Base-by-base conservation (phyloP, 2,113 vertebrate species). In the Cyprinus carpio region DNA sequence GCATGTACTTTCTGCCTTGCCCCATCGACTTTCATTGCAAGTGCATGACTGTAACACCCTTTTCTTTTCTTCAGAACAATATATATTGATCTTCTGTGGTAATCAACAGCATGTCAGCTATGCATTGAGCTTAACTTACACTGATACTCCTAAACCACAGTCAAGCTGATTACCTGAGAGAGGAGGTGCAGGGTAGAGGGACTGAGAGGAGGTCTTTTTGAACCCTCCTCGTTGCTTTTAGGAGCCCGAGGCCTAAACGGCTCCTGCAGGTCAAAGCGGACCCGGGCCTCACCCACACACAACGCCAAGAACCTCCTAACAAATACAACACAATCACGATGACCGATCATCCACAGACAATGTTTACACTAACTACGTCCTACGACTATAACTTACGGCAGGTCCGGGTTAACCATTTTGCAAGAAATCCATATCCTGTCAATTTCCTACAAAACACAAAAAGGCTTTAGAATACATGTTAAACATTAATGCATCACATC, bases 371-470 rank as follows among this genome's bases (percentile, higher is more conserved):
- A 67, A 23, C 74, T 75, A 9, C 15, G 43, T 37, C 11, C 16
- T 8, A 4, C 18, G 56, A 25, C 1, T 81, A 40, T 91, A 98
- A 98, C 98, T 89, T 92, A 99, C 98, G 96, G 98, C 88, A 99
- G 92, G 89, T 98, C 96, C 72, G 96, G 94, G 89, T 97, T 98
- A 75, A 98, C 86, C 64, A 97, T 94, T 92, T 97, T 98, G 91
- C 96, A 97, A 91, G 98, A 98, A 90, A 99, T 94, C 97, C 98
- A 98, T 93, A 99, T 83, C 87, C 91, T 95, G 93, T 98, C 98
- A 5, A 99, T 98, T 95, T 99, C 98, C 98, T 99, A 91, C 82
- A 34, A 88, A 13, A 86, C 65, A 84, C 10, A 46, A 46, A 46
- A 46, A 46, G 1, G 0, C 6, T 67, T 67, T 67, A 18, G 15